A percentile compares a stretch with the other conserved stretches of the same genome.
phyloP scores from a whole-genome alignment of 1,140 invertebrate species.

The Sarcophaga bullata region DNA sequence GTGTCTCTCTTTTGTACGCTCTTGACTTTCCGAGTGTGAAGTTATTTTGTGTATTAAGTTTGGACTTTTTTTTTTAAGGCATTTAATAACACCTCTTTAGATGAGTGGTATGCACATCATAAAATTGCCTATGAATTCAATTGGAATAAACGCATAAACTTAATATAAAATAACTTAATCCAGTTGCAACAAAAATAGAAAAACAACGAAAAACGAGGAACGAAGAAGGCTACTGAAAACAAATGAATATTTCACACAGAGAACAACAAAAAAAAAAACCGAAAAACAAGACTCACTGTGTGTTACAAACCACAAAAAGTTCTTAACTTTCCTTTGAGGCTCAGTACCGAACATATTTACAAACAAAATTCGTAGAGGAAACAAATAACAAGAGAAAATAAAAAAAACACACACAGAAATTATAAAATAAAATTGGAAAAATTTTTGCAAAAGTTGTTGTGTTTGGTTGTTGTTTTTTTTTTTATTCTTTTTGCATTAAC shows the following conservation, averaged over 20 bases:
- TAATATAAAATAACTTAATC: conserved; percentile 17
- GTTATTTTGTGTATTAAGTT: no score
- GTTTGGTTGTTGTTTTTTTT: no score
- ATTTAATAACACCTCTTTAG: no score
- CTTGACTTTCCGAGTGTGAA: no score
- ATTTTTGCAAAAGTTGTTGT: no score
- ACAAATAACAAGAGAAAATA: not conserved
- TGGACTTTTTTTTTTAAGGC: no score
- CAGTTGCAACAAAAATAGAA: not conserved
- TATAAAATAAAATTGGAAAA: no score
- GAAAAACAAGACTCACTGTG: not conserved
- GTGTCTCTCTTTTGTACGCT: no score
- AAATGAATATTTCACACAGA: not conserved
- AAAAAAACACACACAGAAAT: no score
- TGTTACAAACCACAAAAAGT: conserved; percentile 19
- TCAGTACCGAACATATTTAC: not conserved
- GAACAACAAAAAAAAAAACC: not conserved
- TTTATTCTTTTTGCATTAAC: not conserved
- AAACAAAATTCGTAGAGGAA: not conserved
- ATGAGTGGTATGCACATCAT: no score
- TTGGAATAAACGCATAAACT: conserved; percentile 1
- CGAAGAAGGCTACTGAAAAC: not conserved
- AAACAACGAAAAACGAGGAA: no score
- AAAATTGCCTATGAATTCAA: not conserved
- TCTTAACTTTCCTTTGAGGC: conserved; percentile 24